A percentile compares a stretch with the other conserved stretches of the same genome.
Conservation (phyloP, 2,113 vertebrate genomes). For the Colius striatus region DNA sequence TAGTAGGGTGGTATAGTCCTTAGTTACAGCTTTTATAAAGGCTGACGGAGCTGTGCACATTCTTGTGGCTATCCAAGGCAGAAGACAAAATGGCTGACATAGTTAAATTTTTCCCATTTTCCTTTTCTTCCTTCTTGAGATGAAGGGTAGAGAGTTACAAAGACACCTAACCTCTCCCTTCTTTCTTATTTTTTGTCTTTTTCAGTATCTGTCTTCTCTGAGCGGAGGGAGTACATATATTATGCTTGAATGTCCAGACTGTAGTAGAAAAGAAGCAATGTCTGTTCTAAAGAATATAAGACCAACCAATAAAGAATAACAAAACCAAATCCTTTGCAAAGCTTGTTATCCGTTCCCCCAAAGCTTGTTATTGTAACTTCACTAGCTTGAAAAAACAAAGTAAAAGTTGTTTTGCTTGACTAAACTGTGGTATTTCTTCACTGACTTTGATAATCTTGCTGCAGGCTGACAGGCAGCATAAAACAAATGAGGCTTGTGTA, state of each 20-base stretch:
- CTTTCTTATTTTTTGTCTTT: background rate
- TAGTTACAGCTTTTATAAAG: background rate
- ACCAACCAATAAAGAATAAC: background rate
- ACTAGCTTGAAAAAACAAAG: background rate
- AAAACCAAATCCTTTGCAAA: background rate
- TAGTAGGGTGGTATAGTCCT: background rate
- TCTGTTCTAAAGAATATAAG: background rate
- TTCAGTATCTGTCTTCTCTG: background rate
- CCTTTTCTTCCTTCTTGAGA: background rate
- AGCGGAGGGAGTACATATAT: background rate
- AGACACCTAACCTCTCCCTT: background rate
- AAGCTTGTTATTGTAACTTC: background rate
- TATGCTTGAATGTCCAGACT: background rate
- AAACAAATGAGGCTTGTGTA: background rate
- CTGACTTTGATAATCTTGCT: background rate
- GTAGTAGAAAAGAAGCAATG: background rate
- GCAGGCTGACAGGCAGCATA: background rate
- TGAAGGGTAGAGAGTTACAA: background rate
- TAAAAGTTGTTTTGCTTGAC: constrained; percentile 29
- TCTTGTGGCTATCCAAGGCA: background rate
- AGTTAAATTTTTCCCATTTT: background rate
- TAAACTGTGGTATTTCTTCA: constrained; percentile 16
- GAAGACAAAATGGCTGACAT: background rate
- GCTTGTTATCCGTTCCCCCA: constrained; percentile 3
- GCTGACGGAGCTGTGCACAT: fast-evolving